Evolutionary conservation across 1,140 invertebrate genomes (phyloP), one percentile per base, ranked within the genome.

Genomic region (Drosophila mayri): DNA sequence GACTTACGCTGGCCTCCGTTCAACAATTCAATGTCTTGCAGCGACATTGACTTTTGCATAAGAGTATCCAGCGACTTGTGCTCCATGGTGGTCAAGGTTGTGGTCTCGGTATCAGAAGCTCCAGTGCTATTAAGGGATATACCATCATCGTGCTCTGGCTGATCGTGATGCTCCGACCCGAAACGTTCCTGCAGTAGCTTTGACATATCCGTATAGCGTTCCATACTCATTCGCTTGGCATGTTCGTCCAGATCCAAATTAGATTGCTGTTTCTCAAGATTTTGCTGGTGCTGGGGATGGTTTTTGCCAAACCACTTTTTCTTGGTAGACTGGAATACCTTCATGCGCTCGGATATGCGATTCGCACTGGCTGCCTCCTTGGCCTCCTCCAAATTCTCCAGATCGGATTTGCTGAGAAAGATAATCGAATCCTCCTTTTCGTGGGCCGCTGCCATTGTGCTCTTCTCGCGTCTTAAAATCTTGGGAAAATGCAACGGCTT

Each of bases 361-460:
- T 90, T 91, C 1, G 70, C 28, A 25, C 76, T 64, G 72, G 92
- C 64, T 2, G 81, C 80, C 30, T 93, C 88, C 32, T 92, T 92
- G 20, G 84, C 86, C 61, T 92, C 86, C 61, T 92, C 92, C 92
- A 95, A 92, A 76, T 94, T 94, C 77, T 94, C 94, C 54, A 95
- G 90, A 93, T 95, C 94, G 54, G 94, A 93, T 93, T 95, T 95
- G 81, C 94, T 95, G 63, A 95, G 92, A 84, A 95, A 95, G 92
- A 95, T 95, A 35, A 95, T 95, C 0, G 94, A 95, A 35, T 94
- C 94, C 90, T 95, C 94, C 35, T 94, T 94, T 81, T 95, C 94
- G 62, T 94, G 94, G 4, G 94, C 94, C 18, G 76, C 62, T 41
- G 82, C 66, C 67, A 95, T 94, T 44, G 78, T 76, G 41, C 92